Evolutionary conservation across 2,888 invertebrate genomes (phyloP), one percentile per base, ranked within the genome.

Genomic region (Cerceris ruficornis): DNA sequence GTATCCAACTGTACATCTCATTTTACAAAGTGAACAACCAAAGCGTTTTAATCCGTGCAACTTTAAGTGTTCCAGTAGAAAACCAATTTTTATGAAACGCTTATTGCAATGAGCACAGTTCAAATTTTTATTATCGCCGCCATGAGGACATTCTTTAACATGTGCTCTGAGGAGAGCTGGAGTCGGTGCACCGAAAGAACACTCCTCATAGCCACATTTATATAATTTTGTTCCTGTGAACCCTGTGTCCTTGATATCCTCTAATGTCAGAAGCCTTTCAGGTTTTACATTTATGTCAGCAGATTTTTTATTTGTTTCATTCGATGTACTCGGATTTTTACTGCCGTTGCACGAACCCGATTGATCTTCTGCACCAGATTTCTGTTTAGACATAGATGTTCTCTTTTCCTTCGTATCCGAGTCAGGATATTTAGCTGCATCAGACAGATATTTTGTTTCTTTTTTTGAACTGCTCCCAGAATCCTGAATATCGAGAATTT

Each of bases 11-110:
- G 91, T 77, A 55, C 87, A 92, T 41, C 90, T 86, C 41, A 92
- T 89, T 52, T 93, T 90, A 86, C 96, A 96, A 41, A 95, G 64
- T 6, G 94, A 93, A 86, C 96, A 96, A 9, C 93, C 92, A 77
- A 94, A 95, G 9, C 94, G 92, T 81, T 94, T 93, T 0, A 93
- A 90, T 0, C 95, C 95, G 79, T 96, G 96, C 2, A 92, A 88
- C 79, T 93, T 93, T 14, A 96, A 90, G 86, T 96, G 96, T 7
- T 94, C 94, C 11, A 94, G 85, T 17, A 95, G 91, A 52, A 92
- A 92, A 0, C 91, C 88, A 0, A 91, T 82, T 58, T 92, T 93
- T 73, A 93, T 92, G 62, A 94, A 93, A 7, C 86, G 83, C 80
- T 93, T 93, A 0, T 89, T 91, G 84, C 95, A 95, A 54, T 91